Percentiles rank a stretch among this genome's conserved stretches.
Evolutionary conservation across 92 coral and sea anemone species (phyloP).

Genomic region (Actinostola sp.): DNA sequence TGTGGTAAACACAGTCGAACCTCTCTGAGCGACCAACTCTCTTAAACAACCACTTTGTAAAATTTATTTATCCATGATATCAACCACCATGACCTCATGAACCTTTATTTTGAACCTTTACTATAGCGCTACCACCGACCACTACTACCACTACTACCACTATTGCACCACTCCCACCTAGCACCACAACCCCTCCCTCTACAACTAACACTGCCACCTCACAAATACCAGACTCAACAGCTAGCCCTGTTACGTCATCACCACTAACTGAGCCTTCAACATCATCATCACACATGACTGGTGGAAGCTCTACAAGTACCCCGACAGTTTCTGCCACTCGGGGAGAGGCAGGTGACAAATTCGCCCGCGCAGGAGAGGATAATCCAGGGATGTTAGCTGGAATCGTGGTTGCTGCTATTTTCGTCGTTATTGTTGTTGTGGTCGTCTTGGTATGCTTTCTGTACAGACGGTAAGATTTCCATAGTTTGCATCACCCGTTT

Average conservation of each 20-base stretch:
- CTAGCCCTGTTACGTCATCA: constrained; percentile 2
- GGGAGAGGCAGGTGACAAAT: constrained; percentile 3
- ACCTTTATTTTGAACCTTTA: background rate
- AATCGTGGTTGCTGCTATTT: constrained; percentile 12
- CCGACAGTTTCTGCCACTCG: background rate
- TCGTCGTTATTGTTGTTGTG: no score
- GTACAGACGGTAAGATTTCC: no score
- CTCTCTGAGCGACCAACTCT: no score
- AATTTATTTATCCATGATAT: no score
- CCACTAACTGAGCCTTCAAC: constrained; percentile 9
- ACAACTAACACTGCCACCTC: constrained; percentile 26
- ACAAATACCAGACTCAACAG: background rate
- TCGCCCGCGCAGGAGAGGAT: constrained; percentile 4
- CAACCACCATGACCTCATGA: background rate
- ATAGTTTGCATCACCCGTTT: no score
- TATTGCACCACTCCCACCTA: constrained; percentile 17
- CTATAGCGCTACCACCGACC: constrained; percentile 32
- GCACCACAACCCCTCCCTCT: constrained; percentile 26
- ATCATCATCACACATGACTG: background rate
- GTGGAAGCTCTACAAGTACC: background rate
- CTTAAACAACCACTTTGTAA: no score
- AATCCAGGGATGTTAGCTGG: constrained; percentile 36
- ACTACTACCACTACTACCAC: constrained; percentile 16
- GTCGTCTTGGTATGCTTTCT: no score
- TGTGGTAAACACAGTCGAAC: no score